Conservation (phyloP, 1,140 invertebrate species). For the Ephestia elutella region DNA sequence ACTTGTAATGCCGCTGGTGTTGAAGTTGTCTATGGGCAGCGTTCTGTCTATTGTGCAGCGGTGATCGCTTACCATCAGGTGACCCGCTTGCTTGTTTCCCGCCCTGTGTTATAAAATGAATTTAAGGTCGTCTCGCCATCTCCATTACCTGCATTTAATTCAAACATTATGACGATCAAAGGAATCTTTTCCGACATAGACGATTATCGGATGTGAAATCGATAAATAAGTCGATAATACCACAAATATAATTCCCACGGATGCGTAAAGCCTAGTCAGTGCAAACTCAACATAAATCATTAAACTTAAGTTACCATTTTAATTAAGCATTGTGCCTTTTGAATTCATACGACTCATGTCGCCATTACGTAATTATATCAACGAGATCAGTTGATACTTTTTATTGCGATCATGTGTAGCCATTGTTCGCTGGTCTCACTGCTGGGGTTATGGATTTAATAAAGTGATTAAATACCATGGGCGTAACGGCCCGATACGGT, state of each 20-base stretch:
- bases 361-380: slow-evolving; percentile 34
- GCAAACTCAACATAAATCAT: slow-evolving; percentile 17
- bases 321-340: slow-evolving; percentile 49
- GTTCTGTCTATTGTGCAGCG: no score
- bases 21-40: background rate
- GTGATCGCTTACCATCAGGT: background rate
- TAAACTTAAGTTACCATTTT: slow-evolving; percentile 20
- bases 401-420: slow-evolving; percentile 41
- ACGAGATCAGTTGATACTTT: slow-evolving; percentile 34
- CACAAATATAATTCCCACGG: no score
- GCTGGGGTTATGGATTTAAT: slow-evolving; percentile 46
- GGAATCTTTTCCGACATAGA: no score
- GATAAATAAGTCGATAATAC: no score
- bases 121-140: no score
- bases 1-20: background rate
- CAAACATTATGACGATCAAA: no score
- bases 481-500: slow-evolving; percentile 38
- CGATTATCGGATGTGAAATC: no score
- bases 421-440: slow-evolving; percentile 42
- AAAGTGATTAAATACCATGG: slow-evolving; percentile 62
- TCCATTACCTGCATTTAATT: no score
- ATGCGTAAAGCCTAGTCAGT: no score
- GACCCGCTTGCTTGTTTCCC: no score
- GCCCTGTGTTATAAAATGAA: no score
- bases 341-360: slow-evolving; percentile 32